Conservation (phyloP, 2,113 vertebrate genomes). For the Cyprinodon variegatus region DNA sequence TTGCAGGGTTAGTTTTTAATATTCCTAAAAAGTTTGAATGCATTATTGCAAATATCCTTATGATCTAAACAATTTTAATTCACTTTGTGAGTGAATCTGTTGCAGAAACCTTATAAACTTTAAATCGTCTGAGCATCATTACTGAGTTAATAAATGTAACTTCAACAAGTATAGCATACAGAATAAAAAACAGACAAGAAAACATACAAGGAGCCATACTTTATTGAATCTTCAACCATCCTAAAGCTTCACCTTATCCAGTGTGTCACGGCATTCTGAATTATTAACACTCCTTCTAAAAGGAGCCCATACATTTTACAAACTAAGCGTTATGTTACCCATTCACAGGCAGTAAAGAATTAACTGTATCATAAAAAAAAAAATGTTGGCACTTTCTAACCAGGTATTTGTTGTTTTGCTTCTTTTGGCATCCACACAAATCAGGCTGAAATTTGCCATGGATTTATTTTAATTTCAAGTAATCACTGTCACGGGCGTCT, state of each 20-base stretch:
- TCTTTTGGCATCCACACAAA: conserved; percentile 64
- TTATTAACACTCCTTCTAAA: conserved; percentile 53
- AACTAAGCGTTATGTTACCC: conserved; percentile 44
- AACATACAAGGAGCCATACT: conserved; percentile 23
- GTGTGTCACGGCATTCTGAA: conserved; percentile 52
- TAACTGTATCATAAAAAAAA: conserved; percentile 16
- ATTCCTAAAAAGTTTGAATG: neutral
- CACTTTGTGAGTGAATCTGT: neutral
- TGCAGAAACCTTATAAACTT: neutral
- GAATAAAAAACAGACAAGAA: conserved; percentile 4
- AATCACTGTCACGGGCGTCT: neutral
- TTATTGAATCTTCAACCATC: conserved; percentile 48
- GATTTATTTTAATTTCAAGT: conserved; percentile 14
- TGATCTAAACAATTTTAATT: neutral
- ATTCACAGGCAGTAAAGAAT: conserved; percentile 30
- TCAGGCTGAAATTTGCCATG: neutral
- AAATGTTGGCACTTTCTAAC: conserved; percentile 66
- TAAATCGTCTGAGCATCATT: neutral
- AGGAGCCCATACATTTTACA: conserved; percentile 41
- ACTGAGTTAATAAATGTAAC: neutral
- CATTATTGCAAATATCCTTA: neutral
- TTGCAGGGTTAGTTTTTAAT: neutral
- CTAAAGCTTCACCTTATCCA: conserved; percentile 32
- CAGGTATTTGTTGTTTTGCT: conserved; percentile 49
- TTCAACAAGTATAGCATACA: no score